A percentile compares a stretch with the other conserved stretches of the same genome.
Evolutionary conservation across 1,140 invertebrate genomes (phyloP).

Genomic region (Tetranychus cinnabarinus): DNA sequence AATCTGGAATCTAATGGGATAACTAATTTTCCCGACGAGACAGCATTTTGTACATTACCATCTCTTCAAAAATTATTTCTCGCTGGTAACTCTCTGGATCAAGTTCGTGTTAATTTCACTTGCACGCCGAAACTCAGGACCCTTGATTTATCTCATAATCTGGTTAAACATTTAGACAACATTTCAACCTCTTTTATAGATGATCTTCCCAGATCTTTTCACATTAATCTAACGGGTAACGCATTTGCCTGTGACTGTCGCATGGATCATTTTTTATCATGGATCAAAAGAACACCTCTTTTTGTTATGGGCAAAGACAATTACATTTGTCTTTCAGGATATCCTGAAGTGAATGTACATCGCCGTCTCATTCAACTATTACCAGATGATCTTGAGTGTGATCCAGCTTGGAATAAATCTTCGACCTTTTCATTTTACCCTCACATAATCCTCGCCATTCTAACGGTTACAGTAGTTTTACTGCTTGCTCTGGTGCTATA

Average conservation of each 20-base stretch:
- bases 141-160: constrained; percentile 42
- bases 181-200: constrained; percentile 35
- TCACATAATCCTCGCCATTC: no score
- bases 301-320: constrained; percentile 26
- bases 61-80: constrained; percentile 39
- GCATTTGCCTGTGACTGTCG: constrained; percentile 39
- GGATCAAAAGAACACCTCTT: constrained; percentile 35
- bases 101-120: constrained; percentile 37
- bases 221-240: constrained; percentile 40
- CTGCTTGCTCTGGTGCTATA: no score
- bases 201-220: constrained; percentile 26
- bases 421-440: no score
- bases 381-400: constrained; percentile 1
- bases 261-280: constrained; percentile 32
- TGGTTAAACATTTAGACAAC: constrained; percentile 31
- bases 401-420: background rate
- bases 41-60: constrained; percentile 43
- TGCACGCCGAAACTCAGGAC: constrained; percentile 39
- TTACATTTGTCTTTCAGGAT: constrained; percentile 18
- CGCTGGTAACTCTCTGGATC: constrained; percentile 32
- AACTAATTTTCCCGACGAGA: constrained; percentile 31
- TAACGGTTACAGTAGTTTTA: no score
- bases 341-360: constrained; percentile 13
- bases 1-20: constrained; percentile 59
- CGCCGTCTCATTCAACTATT: constrained; percentile 4